Base-by-base conservation (phyloP, 1,140 invertebrate species). In the Helicoverpa armigera region DNA sequence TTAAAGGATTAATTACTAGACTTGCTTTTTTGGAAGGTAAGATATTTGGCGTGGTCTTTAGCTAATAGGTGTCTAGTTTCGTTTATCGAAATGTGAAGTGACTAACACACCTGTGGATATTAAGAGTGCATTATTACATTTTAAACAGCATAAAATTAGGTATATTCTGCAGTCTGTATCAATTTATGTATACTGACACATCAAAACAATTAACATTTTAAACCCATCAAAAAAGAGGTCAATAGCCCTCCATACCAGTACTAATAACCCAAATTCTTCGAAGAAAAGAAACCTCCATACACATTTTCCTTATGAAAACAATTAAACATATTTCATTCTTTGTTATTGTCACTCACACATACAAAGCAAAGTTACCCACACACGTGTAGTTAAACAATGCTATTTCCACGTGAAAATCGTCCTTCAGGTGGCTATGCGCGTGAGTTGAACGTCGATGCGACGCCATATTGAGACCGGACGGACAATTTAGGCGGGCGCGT, bases 381-480 rank as follows among this genome's bases (percentile, higher is more conserved):
- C 67, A 70, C n/a, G n/a, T 23, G 7, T 10, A 29, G 1, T 11
- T 29, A 70, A 70, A 70, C 67, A 70, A 70, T 63, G 29, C 72
- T 31, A 69, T 69, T 78, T 78, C 75, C 69, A 50, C 76, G 79
- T 91, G 90, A 92, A 91, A 91, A 88, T 80, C 85, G 90, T 88
- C 90, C 89, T 91, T 90, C 89, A 88, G 88, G 50, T 80, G 67
- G 63, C 63, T 79, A 72, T 83, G 83, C 83, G 83, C 85, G 86
- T 73, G 83, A 76, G 75, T 75, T 51, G 79, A 82, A 91, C 86
- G 87, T 86, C 88, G 88, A 89, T 87, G 83, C 61, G 54, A 29
- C 82, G 65, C 91, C 90, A 85, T 88, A 90, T 77, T 83, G 82
- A 86, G 90, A 94, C 87, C 91, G 91, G 92, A 94, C 85, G 88